phyloP scores from a whole-genome alignment of 92 coral and sea anemone species.

The Muricea muricata region DNA sequence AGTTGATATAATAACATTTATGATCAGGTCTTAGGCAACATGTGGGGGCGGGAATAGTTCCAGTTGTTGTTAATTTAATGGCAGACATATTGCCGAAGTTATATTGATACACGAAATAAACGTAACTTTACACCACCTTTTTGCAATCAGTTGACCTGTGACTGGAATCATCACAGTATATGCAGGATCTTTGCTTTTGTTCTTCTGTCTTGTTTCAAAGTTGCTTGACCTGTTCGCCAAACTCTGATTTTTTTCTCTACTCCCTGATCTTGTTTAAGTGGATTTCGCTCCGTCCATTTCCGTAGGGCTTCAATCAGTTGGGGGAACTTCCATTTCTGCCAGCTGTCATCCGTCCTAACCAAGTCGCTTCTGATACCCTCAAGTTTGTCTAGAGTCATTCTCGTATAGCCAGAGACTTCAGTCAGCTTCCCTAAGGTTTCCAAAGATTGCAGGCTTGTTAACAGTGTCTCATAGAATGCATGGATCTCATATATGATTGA shows the following conservation, averaged over 20 bases:
- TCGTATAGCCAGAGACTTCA: background rate
- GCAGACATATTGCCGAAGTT: too few species aligned
- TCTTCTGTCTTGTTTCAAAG: background rate
- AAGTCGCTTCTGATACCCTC: background rate
- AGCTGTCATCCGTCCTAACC: background rate
- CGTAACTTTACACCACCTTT: too few species aligned
- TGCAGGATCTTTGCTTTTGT: conserved; percentile 1
- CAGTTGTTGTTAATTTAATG: too few species aligned
- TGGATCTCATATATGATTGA: background rate
- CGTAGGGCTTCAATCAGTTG: background rate
- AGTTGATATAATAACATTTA: too few species aligned
- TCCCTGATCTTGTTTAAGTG: background rate
- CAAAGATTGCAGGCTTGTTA: background rate
- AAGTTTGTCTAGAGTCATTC: background rate
- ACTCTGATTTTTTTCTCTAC: background rate
- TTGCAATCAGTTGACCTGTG: conserved; percentile 9
- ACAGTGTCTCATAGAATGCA: conserved; percentile 6
- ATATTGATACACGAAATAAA: too few species aligned
- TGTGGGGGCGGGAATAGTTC: too few species aligned
- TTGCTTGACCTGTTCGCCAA: background rate
- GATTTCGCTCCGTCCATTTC: background rate
- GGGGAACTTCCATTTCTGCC: conserved; percentile 4
- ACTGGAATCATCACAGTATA: background rate
- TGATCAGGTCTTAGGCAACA: too few species aligned
- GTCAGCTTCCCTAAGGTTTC: background rate